A percentile compares a stretch with the other conserved stretches of the same genome.
These are phyloP conservation scores for Sphaeramia orbicularis DNA, from an alignment of 2,797 vertebrate genomes.

Conservation along the genomic window DNA sequence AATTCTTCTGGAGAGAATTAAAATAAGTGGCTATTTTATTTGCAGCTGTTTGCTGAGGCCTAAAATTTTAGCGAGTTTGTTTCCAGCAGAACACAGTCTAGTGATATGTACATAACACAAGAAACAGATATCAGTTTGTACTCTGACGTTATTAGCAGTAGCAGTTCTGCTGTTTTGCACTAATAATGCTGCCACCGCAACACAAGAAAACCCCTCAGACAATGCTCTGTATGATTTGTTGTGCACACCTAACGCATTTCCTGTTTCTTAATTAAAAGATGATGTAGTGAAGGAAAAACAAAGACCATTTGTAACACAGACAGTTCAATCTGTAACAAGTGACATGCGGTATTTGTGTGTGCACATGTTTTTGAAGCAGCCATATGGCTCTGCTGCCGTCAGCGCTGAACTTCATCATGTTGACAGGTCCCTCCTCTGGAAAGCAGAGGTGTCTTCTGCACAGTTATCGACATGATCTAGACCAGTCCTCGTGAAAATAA, in stretches of 20 bases:
- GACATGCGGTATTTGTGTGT: background rate
- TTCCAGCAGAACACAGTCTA: conserved; percentile 5
- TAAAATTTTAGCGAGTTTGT: conserved; percentile 21
- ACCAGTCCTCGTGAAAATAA: conserved; percentile 17
- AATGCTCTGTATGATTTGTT: background rate
- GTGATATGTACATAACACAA: conserved; percentile 26
- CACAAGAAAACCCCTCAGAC: background rate
- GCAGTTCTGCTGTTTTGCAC: background rate
- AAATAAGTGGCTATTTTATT: conserved; percentile 7
- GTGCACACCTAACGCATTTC: background rate
- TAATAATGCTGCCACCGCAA: background rate
- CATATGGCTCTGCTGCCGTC: background rate
- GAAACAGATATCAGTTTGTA: conserved; percentile 28
- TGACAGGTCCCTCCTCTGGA: conserved; percentile 16
- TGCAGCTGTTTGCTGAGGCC: conserved; percentile 5
- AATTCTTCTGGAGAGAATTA: background rate
- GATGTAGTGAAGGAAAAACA: background rate
- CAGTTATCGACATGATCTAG: conserved; percentile 23
- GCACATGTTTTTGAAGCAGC: background rate
- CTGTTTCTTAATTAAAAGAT: background rate
- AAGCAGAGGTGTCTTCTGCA: conserved; percentile 19
- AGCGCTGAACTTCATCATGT: conserved; percentile 8
- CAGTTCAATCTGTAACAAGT: background rate
- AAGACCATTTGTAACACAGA: background rate
- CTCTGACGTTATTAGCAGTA: conserved; percentile 5